Conservation (phyloP, 2,797 vertebrate genomes). For the Tadarida brasiliensis region DNA sequence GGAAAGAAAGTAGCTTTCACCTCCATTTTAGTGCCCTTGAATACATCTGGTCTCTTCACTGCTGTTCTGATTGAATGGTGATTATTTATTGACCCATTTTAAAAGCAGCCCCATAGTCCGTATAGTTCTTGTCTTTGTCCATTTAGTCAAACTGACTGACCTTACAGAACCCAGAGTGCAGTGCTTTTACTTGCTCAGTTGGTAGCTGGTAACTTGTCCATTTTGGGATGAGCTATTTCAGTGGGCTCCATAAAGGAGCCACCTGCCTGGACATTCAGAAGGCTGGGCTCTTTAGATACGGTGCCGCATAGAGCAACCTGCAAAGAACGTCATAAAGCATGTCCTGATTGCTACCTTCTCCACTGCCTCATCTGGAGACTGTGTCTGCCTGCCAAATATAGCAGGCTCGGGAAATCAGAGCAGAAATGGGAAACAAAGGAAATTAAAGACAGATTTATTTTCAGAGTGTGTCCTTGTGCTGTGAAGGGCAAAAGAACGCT, state of each 20-base stretch:
- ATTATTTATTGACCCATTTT: constrained; percentile 80
- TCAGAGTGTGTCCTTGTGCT: not conserved
- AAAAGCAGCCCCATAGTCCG: constrained; percentile 62
- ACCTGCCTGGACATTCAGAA: constrained; percentile 78
- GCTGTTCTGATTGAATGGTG: constrained; percentile 74
- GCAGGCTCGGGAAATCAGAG: constrained; percentile 46
- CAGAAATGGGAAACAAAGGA: constrained; percentile 45
- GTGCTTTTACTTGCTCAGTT: constrained; percentile 68
- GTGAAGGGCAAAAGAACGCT: not conserved
- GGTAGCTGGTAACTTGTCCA: constrained; percentile 72
- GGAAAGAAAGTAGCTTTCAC: constrained; percentile 58
- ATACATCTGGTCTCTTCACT: constrained; percentile 16
- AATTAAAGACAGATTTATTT: constrained; percentile 10
- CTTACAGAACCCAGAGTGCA: constrained; percentile 48
- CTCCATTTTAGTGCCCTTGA: constrained; percentile 46
- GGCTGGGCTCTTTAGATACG: constrained; percentile 59
- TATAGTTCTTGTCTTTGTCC: constrained; percentile 68
- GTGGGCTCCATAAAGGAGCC: constrained; percentile 73
- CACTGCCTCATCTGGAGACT: constrained; percentile 40
- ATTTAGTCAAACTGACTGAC: constrained; percentile 63
- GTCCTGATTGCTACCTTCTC: constrained; percentile 52
- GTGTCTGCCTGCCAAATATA: constrained; percentile 55
- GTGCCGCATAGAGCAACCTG: constrained; percentile 43
- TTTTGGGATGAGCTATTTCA: constrained; percentile 78
- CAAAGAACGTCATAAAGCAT: constrained; percentile 67